Evolutionary conservation across 2,113 vertebrate genomes (phyloP).

Genomic region (Pelecanoides urinatrix): DNA sequence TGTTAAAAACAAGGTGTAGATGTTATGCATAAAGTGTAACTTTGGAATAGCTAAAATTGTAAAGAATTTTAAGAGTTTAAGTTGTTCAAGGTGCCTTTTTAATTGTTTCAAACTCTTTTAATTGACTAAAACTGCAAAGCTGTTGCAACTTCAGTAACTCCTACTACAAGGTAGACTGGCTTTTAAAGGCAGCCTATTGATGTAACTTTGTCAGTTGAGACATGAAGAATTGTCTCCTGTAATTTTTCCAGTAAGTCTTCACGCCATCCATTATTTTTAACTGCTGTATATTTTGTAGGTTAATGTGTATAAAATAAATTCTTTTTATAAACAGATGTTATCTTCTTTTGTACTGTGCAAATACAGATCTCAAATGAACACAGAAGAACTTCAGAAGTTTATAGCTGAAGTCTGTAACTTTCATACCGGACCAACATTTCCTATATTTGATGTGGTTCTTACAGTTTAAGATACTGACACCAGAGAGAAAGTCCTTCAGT

Average conservation of each 20-base stretch:
- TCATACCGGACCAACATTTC: neutral
- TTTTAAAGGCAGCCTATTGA: constrained; percentile 9
- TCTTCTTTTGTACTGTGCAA: constrained; percentile 12
- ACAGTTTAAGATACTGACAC: neutral
- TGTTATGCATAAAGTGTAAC: neutral
- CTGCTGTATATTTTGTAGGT: constrained; percentile 78
- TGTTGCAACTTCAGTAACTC: constrained; percentile 22
- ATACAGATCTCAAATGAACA: neutral
- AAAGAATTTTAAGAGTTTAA: constrained; percentile 58
- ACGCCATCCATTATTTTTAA: constrained; percentile 62
- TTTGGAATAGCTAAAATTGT: constrained; percentile 24
- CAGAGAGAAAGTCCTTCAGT: neutral
- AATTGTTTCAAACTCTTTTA: constrained; percentile 58
- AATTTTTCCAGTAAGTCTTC: constrained; percentile 33
- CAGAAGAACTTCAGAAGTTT: neutral
- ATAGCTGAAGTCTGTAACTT: neutral
- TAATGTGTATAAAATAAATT: constrained; percentile 78
- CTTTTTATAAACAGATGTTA: constrained; percentile 68
- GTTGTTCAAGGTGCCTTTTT: constrained; percentile 73
- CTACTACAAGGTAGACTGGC: neutral
- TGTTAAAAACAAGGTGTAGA: constrained; percentile 46
- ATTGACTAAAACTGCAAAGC: constrained; percentile 49
- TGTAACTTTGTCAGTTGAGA: constrained; percentile 25
- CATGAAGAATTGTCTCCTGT: constrained; percentile 44
- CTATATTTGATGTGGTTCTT: neutral